Base-by-base conservation (phyloP, 2,888 invertebrate genomes). In the Watsonalla binaria region DNA sequence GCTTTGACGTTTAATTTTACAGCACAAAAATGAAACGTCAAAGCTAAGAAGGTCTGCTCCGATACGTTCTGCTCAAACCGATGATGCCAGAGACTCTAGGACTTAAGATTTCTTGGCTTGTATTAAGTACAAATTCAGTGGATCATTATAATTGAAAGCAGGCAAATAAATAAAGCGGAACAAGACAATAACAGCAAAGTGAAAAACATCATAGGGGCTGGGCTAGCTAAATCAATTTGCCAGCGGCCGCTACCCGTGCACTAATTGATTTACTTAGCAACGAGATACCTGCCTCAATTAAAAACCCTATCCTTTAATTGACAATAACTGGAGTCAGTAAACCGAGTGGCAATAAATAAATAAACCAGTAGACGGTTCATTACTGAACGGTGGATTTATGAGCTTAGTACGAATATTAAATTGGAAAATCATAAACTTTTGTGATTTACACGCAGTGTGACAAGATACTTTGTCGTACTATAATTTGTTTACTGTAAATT, bases 251-350 rank as follows among this genome's bases (percentile, higher is more conserved):
- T 72, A 76, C 77, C 76, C 71, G 74, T 72, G 66, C 73, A 77
- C 82, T 89, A 88, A 89, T 89, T 88, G 86, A 84, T 88, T 89
- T 88, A 84, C 86, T 84, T 83, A 81, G 87, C 73, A 81, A 87
- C 76, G 59, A 71, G 80, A 86, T 82, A 82, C 80, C 63, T 63
- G 63, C 60, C 75, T 80, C 82, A 81, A 84, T 85, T 84, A 83
- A 86, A 83, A 84, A 82, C 68, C 68, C 70, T 76, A 79, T 72
- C 74, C 76, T 78, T 75, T 81, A 79, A 81, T 79, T 81, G 80
- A 80, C 76, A 76, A 79, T 76, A 79, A 76, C 74, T 54, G 59
- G 58, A 65, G 63, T 62, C 64, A 60, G 70, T 70, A 70, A 73
- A 79, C 64, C 68, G 61, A 69, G 66, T 60, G 58, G 66, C 52